Conservation (phyloP, 2,888 invertebrate species). For the Amphipoea oculea region DNA sequence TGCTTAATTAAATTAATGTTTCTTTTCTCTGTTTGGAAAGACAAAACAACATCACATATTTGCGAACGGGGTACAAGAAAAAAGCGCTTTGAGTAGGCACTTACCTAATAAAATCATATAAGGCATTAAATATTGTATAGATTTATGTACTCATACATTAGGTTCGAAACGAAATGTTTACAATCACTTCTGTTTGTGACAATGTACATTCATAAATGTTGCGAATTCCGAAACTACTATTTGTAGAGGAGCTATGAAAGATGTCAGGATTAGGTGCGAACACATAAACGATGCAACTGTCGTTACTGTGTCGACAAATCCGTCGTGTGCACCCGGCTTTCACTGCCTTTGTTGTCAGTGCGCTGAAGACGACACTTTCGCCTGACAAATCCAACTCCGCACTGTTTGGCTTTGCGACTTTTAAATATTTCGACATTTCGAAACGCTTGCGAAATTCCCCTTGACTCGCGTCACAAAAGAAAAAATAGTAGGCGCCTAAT, state of each 20-base stretch:
- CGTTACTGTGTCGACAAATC: conserved; percentile 74
- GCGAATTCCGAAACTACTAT: conserved; percentile 54
- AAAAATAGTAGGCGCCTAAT: conserved; percentile 66
- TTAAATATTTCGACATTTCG: conserved; percentile 68
- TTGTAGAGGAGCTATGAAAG: conserved; percentile 59
- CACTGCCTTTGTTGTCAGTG: conserved; percentile 80
- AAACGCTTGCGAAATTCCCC: conserved; percentile 71
- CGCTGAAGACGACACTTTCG: conserved; percentile 78
- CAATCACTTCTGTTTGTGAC: conserved; percentile 47
- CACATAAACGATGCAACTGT: conserved; percentile 71
- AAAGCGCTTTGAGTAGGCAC: not conserved
- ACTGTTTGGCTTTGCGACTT: conserved; percentile 73
- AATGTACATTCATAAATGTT: conserved; percentile 46
- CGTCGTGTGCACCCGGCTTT: conserved; percentile 76
- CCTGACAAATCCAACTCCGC: conserved; percentile 73
- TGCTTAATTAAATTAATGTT: conserved; percentile 66
- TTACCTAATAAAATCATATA: conserved; percentile 2
- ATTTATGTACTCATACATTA: conserved; percentile 28
- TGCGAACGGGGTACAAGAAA: conserved; percentile 18
- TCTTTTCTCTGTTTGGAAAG: conserved; percentile 51
- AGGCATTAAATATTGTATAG: conserved; percentile 8
- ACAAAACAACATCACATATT: conserved; percentile 41
- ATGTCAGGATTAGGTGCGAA: conserved; percentile 67
- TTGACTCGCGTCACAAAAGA: conserved; percentile 66
- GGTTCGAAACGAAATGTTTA: conserved; percentile 31